These are phyloP conservation scores for Callipepla californica DNA, from an alignment of 2,113 vertebrate genomes.

Conservation along the genomic window DNA sequence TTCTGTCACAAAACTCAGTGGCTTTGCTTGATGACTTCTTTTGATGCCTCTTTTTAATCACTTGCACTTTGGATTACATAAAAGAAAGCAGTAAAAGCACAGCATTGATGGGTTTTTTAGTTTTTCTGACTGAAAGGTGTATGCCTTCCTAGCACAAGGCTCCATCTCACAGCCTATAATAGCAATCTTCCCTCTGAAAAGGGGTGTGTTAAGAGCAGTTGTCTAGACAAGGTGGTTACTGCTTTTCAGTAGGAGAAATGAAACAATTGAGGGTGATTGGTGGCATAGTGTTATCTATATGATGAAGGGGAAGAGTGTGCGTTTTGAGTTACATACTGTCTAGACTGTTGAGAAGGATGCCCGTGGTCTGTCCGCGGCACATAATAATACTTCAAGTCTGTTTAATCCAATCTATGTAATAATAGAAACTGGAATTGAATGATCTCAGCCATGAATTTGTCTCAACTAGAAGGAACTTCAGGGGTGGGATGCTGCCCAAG, in stretches of 20 bases:
- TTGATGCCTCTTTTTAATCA: not conserved
- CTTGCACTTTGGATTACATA: not conserved
- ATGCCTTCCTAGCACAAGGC: not conserved
- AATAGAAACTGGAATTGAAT: not conserved
- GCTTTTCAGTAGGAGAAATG: not conserved
- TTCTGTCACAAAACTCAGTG: not conserved
- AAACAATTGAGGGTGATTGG: not conserved
- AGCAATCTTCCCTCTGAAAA: not conserved
- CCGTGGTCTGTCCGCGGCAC: not conserved
- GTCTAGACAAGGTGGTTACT: not conserved
- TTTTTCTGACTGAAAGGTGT: not conserved
- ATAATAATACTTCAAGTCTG: not conserved
- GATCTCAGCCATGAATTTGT: not conserved
- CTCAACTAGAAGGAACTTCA: not conserved
- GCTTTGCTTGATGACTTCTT: not conserved
- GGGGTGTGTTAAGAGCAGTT: not conserved
- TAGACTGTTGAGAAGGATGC: not conserved
- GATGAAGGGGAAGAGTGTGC: not conserved
- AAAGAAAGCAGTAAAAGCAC: not conserved
- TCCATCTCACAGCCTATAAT: not conserved
- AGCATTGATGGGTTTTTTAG: not conserved
- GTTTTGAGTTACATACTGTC: not conserved
- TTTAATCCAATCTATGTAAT: not conserved
- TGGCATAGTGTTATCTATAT: not conserved
- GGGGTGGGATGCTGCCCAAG: not conserved